Evolutionary conservation across 2,888 invertebrate species (phyloP).

Genomic region (Laspeyria flexula): DNA sequence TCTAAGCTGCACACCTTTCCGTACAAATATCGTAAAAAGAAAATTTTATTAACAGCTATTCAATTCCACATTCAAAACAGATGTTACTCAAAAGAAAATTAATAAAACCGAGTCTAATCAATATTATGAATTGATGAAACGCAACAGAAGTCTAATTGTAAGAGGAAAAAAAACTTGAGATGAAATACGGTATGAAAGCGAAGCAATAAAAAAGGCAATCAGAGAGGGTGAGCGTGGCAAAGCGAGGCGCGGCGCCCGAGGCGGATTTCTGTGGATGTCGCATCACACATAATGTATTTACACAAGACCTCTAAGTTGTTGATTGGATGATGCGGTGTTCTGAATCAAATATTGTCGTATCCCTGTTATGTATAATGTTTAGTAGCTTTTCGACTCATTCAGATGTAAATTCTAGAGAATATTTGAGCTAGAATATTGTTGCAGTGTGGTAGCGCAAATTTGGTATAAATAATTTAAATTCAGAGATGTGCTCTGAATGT

Average conservation of each 20-base stretch:
- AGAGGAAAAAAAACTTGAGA: slow-evolving; percentile 36
- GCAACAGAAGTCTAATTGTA: slow-evolving; percentile 34
- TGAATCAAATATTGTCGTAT: slow-evolving; percentile 47
- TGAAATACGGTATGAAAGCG: slow-evolving; percentile 49
- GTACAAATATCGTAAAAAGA: not conserved
- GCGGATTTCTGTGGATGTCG: slow-evolving; percentile 53
- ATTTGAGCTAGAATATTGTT: not conserved
- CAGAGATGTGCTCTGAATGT: no score
- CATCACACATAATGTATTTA: slow-evolving; percentile 60
- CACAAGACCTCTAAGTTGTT: slow-evolving; percentile 51
- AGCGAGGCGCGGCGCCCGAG: slow-evolving; percentile 8
- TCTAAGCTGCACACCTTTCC: not conserved
- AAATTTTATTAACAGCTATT: not conserved
- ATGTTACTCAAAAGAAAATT: not conserved
- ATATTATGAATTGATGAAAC: slow-evolving; percentile 24
- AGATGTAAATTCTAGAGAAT: slow-evolving; percentile 1
- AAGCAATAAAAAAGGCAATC: slow-evolving; percentile 70
- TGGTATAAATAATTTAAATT: no score
- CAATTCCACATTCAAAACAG: not conserved
- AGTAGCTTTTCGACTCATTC: not conserved
- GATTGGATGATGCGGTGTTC: slow-evolving; percentile 57
- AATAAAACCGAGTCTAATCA: slow-evolving; percentile 13
- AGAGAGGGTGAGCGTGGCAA: slow-evolving; percentile 39
- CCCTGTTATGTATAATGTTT: slow-evolving; percentile 14
- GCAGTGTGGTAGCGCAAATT: not conserved